Base-by-base conservation (phyloP, 1,140 invertebrate genomes). In the Cydia splendana region DNA sequence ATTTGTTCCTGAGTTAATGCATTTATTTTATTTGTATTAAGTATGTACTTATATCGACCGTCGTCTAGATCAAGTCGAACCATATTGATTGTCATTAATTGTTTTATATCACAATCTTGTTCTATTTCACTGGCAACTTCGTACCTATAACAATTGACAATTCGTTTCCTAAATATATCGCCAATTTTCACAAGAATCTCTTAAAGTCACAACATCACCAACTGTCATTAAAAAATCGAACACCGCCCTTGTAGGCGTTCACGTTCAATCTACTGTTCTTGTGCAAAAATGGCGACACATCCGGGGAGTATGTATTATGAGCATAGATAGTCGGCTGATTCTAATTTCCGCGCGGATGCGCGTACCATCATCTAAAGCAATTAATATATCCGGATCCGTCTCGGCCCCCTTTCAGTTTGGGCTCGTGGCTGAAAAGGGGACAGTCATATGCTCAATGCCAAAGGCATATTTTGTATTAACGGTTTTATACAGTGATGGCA, bases 271-370 rank as follows among this genome's bases (percentile, higher is more conserved):
- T 48, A 15, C 15, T 62, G 57, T 62, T 62, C 57, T 62, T 53
- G 73, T 74, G 73, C 48, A 74, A 74, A 74, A 74, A 74, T 53
- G 73, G 65, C 71, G 24, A 53, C 15, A 48, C 51, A 28, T 74
- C 24, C 51, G 75, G 75, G 51, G 65, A 34, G 65, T 53, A 51
- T 7, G 42, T 20, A 53, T 65, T 34, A 71, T 45, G 67, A 71
- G 74, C 51, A 69, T 34, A 69, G 74, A 69, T 34, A 69, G 74
- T 51, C 76, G 80, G 78, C 65, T 84, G 79, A 84, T 86, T 84
- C 84, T 83, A 86, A 89, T 89, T 87, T 90, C 87, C 88, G 81
- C 82, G 76, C 87, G 87, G 86, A 88, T 87, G 84, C 79, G 75
- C 75, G 81, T 77, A 82, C 81, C 81, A 84, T 88, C 80, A 83